Evolutionary conservation across 2,797 vertebrate genomes (phyloP).

Genomic region (Microchirus variegatus): DNA sequence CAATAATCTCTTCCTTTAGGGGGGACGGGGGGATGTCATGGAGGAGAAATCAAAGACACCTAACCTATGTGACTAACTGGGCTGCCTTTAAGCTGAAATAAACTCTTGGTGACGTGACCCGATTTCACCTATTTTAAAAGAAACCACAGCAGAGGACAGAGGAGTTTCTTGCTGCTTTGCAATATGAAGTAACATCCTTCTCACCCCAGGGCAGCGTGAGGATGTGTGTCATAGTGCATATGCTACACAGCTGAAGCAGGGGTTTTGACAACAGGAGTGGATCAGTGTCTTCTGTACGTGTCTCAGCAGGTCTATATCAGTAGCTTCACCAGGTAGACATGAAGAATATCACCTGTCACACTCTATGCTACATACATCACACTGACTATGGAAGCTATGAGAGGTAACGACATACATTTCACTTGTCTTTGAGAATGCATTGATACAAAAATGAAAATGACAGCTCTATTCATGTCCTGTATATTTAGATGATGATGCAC

Average conservation of each 20-base stretch:
- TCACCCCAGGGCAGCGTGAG: conserved; percentile 20
- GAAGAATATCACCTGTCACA: no score
- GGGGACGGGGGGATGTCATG: conserved; percentile 52
- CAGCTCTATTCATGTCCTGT: no score
- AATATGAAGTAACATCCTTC: conserved; percentile 38
- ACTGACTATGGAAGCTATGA: no score
- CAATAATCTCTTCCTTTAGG: conserved; percentile 42
- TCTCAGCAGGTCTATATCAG: conserved; percentile 27
- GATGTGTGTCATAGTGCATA: conserved; percentile 45
- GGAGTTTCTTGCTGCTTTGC: conserved; percentile 34
- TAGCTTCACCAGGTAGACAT: not conserved
- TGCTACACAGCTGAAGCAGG: conserved; percentile 28
- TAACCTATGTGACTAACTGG: conserved; percentile 45
- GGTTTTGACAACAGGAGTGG: conserved; percentile 28
- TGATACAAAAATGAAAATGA: no score
- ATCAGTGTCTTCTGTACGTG: conserved; percentile 9
- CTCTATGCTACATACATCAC: no score
- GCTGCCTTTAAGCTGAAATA: conserved; percentile 46
- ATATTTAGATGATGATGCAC: no score
- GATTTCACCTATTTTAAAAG: conserved; percentile 43
- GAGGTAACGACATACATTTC: no score
- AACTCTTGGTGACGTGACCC: conserved; percentile 51
- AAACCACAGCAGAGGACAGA: conserved; percentile 26
- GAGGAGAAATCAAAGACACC: conserved; percentile 62
- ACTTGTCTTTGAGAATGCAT: no score